Conservation (phyloP, 2,113 vertebrate genomes). For the Grammatotria lemairii region DNA sequence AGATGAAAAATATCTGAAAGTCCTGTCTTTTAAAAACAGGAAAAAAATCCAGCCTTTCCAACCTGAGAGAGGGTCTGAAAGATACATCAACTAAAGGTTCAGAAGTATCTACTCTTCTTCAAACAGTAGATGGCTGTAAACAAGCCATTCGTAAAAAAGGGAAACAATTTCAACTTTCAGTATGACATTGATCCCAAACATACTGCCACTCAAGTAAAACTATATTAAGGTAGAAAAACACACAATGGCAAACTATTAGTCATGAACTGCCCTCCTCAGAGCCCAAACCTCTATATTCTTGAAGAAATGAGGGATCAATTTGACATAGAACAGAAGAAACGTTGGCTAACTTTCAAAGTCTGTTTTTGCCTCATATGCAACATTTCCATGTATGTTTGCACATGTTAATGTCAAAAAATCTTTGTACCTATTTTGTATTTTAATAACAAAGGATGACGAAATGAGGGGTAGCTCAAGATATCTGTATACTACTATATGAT, state of each 20-base stretch:
- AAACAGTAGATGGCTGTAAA: not conserved
- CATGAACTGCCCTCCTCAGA: not conserved
- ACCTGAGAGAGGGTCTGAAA: not conserved
- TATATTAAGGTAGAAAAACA: not conserved
- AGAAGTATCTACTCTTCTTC: not conserved
- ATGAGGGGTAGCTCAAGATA: not conserved
- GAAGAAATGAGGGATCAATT: not conserved
- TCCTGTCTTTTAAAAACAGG: not conserved
- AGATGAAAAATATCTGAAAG: not conserved
- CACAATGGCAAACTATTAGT: not conserved
- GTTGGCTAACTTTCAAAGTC: not conserved
- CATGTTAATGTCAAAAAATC: not conserved
- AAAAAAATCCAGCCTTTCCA: not conserved
- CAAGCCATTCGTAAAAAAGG: not conserved
- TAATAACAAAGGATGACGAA: not conserved
- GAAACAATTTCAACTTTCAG: not conserved
- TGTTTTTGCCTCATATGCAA: not conserved
- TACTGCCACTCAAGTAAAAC: not conserved
- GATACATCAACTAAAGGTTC: not conserved
- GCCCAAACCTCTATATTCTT: not conserved
- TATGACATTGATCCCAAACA: not conserved
- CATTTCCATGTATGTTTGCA: not conserved
- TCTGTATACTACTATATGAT: not conserved
- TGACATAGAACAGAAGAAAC: not conserved
- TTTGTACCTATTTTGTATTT: rapidly evolving